These are phyloP conservation scores for Echeneis naucrates DNA, from an alignment of 2,797 vertebrate species.

Conservation along the genomic window DNA sequence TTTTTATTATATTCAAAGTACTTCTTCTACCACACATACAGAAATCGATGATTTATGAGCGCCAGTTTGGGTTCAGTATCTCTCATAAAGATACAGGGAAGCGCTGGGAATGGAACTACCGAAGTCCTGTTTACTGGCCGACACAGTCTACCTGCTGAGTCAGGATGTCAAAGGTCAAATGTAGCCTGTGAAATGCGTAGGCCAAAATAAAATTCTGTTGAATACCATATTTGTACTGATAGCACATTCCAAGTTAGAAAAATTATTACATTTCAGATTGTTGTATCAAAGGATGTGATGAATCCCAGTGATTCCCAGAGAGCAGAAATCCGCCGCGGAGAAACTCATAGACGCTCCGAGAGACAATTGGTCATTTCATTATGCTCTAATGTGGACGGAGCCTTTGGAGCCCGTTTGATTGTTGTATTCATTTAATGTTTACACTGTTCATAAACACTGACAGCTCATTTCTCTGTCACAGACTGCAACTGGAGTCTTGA, in stretches of 20 bases:
- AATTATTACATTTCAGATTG: constrained; percentile 12
- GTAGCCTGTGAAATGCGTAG: not conserved
- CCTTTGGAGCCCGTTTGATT: constrained; percentile 37
- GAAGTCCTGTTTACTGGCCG: no score
- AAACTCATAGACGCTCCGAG: constrained; percentile 20
- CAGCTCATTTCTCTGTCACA: constrained; percentile 7
- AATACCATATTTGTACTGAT: not conserved
- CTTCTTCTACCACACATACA: no score
- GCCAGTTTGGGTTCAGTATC: no score
- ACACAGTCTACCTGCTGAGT: no score
- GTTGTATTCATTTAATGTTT: constrained; percentile 37
- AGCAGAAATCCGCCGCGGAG: constrained; percentile 16
- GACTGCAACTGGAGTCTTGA: not conserved
- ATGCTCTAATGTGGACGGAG: constrained; percentile 37
- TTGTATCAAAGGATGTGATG: not conserved
- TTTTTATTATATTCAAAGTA: no score
- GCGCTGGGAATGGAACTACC: no score
- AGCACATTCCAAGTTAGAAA: not conserved
- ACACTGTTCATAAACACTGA: constrained; percentile 26
- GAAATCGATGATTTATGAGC: no score
- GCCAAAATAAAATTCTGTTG: not conserved
- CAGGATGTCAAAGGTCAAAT: not conserved
- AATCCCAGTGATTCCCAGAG: constrained; percentile 14
- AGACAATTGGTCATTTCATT: constrained; percentile 52
- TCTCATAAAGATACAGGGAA: no score